phyloP scores from a whole-genome alignment of 2,888 invertebrate genomes.

The Dasysyrphus tricinctus region DNA sequence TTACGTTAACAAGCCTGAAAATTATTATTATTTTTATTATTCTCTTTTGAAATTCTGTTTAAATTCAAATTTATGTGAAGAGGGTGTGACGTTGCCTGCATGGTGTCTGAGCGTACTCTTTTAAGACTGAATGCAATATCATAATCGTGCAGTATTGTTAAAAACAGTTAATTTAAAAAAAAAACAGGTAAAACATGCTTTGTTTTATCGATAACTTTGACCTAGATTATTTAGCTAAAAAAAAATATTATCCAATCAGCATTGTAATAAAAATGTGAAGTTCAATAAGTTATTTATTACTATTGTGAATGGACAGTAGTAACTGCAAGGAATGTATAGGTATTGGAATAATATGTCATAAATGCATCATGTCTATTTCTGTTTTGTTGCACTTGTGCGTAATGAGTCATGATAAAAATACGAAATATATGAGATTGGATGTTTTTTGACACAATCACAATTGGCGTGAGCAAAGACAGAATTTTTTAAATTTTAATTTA shows the following conservation, averaged over 20 bases:
- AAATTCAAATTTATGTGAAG: slow-evolving; percentile 21
- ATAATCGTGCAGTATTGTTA: slow-evolving; percentile 11
- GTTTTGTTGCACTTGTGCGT: neutral
- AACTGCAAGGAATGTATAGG: neutral
- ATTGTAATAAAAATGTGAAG: slow-evolving; percentile 32
- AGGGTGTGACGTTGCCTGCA: slow-evolving; percentile 30
- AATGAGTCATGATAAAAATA: too few species aligned
- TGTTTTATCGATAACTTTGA: slow-evolving; percentile 51
- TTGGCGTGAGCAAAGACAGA: too few species aligned
- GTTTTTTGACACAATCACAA: too few species aligned
- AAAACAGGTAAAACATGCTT: slow-evolving; percentile 12
- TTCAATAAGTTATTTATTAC: slow-evolving; percentile 19
- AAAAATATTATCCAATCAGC: slow-evolving; percentile 42
- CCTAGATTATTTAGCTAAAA: slow-evolving; percentile 37
- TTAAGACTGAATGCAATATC: slow-evolving; percentile 5
- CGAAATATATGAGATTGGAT: too few species aligned
- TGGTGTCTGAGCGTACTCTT: slow-evolving; percentile 1
- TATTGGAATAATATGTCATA: neutral
- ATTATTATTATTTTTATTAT: slow-evolving; percentile 21
- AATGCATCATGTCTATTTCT: neutral
- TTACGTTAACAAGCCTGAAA: slow-evolving; percentile 20
- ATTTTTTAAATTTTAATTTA: too few species aligned
- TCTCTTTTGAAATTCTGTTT: neutral
- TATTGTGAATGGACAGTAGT: neutral
- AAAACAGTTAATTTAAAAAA: slow-evolving; percentile 13